These are phyloP conservation scores for Diachrysia chrysitis DNA, from an alignment of 2,888 invertebrate species.

Conservation along the genomic window DNA sequence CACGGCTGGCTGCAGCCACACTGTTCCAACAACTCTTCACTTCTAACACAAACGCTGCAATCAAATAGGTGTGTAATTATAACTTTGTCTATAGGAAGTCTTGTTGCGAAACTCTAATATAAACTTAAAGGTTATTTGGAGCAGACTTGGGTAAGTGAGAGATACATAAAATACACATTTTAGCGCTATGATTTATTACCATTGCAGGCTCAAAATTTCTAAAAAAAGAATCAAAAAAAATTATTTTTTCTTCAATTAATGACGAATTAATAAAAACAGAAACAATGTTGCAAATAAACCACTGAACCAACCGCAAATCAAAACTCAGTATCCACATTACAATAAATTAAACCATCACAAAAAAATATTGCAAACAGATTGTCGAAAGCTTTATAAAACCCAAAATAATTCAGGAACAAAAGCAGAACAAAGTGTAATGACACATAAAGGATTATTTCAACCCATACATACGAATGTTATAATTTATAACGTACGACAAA, in stretches of 20 bases:
- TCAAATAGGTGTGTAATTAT: not conserved
- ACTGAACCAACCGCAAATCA: not conserved
- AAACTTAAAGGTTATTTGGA: too few species aligned
- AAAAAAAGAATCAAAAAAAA: not conserved
- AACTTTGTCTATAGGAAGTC: not conserved
- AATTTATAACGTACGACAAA: slow-evolving; percentile 59
- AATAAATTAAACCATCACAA: slow-evolving; percentile 14
- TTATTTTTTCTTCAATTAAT: not conserved
- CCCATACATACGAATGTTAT: slow-evolving; percentile 60
- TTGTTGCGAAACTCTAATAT: too few species aligned
- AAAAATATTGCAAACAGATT: slow-evolving; percentile 34
- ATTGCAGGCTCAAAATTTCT: not conserved
- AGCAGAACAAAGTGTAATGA: slow-evolving; percentile 38
- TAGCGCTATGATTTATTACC: too few species aligned
- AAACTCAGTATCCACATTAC: not conserved
- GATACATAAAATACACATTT: too few species aligned
- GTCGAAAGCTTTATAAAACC: slow-evolving; percentile 18
- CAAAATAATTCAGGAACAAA: slow-evolving; percentile 25
- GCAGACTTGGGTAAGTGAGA: too few species aligned
- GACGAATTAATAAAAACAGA: not conserved
- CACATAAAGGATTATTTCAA: slow-evolving; percentile 56
- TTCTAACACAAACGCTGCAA: slow-evolving; percentile 15
- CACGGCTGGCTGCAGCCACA: slow-evolving; percentile 58
- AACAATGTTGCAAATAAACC: not conserved
- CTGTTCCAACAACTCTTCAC: slow-evolving; percentile 49